Base-by-base conservation (phyloP, 2,797 vertebrate genomes). In the Parauchenoglanis punctatus region DNA sequence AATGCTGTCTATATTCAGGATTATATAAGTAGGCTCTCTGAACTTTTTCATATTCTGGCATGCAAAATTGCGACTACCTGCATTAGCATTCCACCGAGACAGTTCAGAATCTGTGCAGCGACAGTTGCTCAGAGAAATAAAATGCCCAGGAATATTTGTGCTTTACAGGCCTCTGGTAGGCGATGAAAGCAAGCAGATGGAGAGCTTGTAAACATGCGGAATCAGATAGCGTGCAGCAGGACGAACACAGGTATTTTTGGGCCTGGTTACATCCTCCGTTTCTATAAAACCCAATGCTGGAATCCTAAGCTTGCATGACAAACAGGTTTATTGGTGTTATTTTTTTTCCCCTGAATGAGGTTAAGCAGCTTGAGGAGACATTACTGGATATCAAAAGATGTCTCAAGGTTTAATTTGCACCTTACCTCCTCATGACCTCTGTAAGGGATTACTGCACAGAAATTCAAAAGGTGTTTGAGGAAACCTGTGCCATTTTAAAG, bases 141-240 rank as follows among this genome's bases (percentile, higher is more conserved):
- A 85, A 90, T 85, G 40, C 72, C 56, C 20, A 77, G 70, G 81
- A 81, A 85, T 87, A 82, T 87, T 87, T 86, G 83, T 56, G 88
- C 88, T 89, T 85, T 89, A 81, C 58, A 86, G 78, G 86, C 83
- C 80, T 72, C 90, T 68, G 72, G 56, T 75, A 85, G 81, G 58
- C 63, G 65, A 84, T 86, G 28, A 92, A 88, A 90, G 87, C 81
- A 89, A 91, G 89, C 89, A 89, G 86, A 90, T 90, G 86, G 58
- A 35, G 44, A 83, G 58, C 63, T 86, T 84, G 59, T 75, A 58
- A 86, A 91, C 85, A n/a, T 67, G 75, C 68, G 61, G 61, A 90
- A 78, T 83, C 75, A 63, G 54, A 72, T 84, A 84, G 46, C 18
- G 28, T 83, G 65, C 65, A 68, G 67, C 31, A 61, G 70, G 52